Evolutionary conservation across 2,888 invertebrate genomes (phyloP).

Genomic region (Bembecia ichneumoniformis): DNA sequence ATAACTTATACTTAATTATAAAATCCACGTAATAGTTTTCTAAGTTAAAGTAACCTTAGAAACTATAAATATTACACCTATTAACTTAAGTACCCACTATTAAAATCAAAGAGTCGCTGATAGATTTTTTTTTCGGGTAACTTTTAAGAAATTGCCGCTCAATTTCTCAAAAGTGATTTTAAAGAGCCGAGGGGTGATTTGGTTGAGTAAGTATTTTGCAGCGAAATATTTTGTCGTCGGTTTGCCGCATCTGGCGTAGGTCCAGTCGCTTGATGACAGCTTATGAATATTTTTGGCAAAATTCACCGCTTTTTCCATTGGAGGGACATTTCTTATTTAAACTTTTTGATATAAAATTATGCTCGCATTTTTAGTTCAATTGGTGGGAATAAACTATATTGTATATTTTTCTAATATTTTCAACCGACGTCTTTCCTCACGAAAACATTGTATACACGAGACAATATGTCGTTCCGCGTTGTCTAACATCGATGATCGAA

Average conservation of each 20-base stretch:
- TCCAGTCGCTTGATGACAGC: slow-evolving; percentile 71
- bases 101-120: not conserved
- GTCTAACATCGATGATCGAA: slow-evolving; percentile 15
- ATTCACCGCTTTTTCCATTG: slow-evolving; percentile 50
- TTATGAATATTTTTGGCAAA: slow-evolving; percentile 71
- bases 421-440: too few species aligned
- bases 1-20: too few species aligned
- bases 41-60: slow-evolving; percentile 10
- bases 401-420: not conserved
- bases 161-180: slow-evolving; percentile 61
- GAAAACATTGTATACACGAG: not conserved
- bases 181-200: slow-evolving; percentile 58
- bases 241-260: slow-evolving; percentile 64
- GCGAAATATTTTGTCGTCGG: slow-evolving; percentile 65
- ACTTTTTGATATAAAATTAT: slow-evolving; percentile 42
- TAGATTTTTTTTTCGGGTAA: slow-evolving; percentile 9
- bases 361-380: slow-evolving; percentile 6
- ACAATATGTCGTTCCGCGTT: slow-evolving; percentile 7
- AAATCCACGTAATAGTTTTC: not conserved
- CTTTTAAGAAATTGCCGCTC: slow-evolving; percentile 42
- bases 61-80: slow-evolving; percentile 9
- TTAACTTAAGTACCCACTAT: too few species aligned
- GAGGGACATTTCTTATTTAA: slow-evolving; percentile 45
- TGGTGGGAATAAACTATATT: not conserved
- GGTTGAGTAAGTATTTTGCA: slow-evolving; percentile 63